Base-by-base conservation (phyloP, 2,797 vertebrate genomes). In the Phoebastria nigripes region DNA sequence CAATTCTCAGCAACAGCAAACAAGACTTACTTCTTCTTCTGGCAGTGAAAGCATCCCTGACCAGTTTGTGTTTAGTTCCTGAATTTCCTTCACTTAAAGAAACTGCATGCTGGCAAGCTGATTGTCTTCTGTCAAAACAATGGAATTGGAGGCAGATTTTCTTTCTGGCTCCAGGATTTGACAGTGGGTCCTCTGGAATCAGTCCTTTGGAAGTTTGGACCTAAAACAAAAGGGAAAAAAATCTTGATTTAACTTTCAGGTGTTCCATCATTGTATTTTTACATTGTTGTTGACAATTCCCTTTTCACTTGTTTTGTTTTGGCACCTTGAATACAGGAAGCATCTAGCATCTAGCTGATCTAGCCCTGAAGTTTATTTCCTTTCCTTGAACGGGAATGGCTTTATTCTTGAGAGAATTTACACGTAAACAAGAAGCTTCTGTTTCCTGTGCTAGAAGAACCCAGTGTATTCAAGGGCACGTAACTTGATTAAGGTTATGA, bases 121-220 rank as follows among this genome's bases (percentile, higher is more conserved):
- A 63, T n/a, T 73, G 90, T 52, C 91, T 82, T 87, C 84, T 56
- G 61, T 89, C 63, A 83, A 41, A 41, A 55, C 86, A 88, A 54
- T 28, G 37, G 56, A 82, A 17, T 67, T 86, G 31, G 72, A 65
- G 58, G 20, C 31, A 58, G 95, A 71, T 77, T 93, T 92, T 82
- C 92, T 94, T 74, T 96, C 96, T 44, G 97, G 85, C 66, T 96
- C 54, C 33, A 89, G 70, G 37, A 97, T 96, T 96, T 96, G 95
- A 87, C 93, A 97, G 29, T 0, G 24, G 54, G 92, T 62, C 11
- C 35, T 83, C 82, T 49, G 76, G 49, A 90, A 89, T 73, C 13
- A 26, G 15, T 67, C 61, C 25, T 83, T 41, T 86, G 37, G 54
- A 59, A 87, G 31, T 72, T 66, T 70, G 58, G 20, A 90, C 81